These are phyloP conservation scores for Danaus plexippus DNA, from an alignment of 1,140 invertebrate genomes.

Conservation along the genomic window DNA sequence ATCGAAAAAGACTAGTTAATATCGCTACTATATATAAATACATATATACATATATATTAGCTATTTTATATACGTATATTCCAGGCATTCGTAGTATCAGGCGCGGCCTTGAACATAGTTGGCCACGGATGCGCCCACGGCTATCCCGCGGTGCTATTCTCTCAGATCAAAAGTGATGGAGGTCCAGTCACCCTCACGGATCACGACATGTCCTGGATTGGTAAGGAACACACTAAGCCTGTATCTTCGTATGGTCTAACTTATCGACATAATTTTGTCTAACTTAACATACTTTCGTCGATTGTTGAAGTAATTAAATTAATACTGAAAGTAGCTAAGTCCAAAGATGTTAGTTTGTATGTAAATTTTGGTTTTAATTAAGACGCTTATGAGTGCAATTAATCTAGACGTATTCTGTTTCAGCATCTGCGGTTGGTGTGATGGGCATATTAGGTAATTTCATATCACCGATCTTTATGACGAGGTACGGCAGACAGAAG, in stretches of 20 bases:
- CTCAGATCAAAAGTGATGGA: conserved; percentile 43
- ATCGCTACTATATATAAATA: too few species aligned
- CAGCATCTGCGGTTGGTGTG: conserved; percentile 55
- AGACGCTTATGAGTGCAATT: conserved; percentile 2
- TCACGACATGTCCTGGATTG: conserved; percentile 63
- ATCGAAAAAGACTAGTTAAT: too few species aligned
- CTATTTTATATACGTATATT: conserved; percentile 18
- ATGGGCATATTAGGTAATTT: conserved; percentile 65
- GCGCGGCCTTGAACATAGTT: conserved; percentile 56
- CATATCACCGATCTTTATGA: conserved; percentile 59
- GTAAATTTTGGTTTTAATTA: too few species aligned
- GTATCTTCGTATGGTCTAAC: too few species aligned
- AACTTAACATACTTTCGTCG: too few species aligned
- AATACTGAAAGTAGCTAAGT: too few species aligned
- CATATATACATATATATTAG: too few species aligned
- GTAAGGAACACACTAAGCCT: conserved; percentile 21
- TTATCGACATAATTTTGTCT: too few species aligned
- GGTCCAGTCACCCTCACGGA: conserved; percentile 48
- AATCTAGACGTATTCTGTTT: conserved; percentile 20
- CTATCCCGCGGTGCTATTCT: conserved; percentile 56
- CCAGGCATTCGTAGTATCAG: conserved; percentile 59
- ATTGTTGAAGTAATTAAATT: too few species aligned
- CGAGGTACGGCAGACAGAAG: conserved; percentile 51
- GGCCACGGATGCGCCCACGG: conserved; percentile 62
- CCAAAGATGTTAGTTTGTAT: too few species aligned